These are phyloP conservation scores for Pyrocephalus nanus DNA, from an alignment of 2,797 vertebrate genomes.

Conservation along the genomic window DNA sequence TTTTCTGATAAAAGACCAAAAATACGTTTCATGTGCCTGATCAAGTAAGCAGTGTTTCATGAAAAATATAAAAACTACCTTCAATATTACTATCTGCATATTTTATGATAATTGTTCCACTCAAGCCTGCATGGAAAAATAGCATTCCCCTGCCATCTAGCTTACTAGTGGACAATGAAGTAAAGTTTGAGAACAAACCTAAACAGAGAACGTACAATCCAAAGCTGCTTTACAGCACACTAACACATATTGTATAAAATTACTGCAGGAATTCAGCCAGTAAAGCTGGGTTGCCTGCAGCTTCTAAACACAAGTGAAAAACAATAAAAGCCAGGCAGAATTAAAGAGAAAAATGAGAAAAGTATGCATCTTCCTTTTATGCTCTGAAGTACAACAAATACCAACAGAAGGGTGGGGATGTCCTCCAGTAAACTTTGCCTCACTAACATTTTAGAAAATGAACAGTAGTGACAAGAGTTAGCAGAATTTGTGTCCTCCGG, in stretches of 20 bases:
- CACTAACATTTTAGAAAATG: background rate
- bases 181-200: background rate
- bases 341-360: background rate
- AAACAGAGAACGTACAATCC: background rate
- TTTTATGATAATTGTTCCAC: background rate
- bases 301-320: background rate
- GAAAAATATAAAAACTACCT: background rate
- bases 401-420: background rate
- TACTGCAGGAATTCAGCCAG: background rate
- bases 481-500: background rate
- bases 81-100: background rate
- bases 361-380: background rate
- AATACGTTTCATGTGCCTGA: background rate
- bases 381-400: background rate
- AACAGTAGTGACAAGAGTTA: background rate
- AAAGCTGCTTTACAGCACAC: background rate
- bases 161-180: background rate
- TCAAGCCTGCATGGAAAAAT: background rate
- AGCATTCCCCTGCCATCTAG: background rate
- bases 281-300: background rate
- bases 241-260: background rate
- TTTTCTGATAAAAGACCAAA: background rate
- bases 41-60: background rate
- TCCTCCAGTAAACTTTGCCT: background rate
- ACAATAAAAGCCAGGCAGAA: background rate